Evolutionary conservation across 2,888 invertebrate genomes (phyloP).

Genomic region (Scelioninae gen. 1): DNA sequence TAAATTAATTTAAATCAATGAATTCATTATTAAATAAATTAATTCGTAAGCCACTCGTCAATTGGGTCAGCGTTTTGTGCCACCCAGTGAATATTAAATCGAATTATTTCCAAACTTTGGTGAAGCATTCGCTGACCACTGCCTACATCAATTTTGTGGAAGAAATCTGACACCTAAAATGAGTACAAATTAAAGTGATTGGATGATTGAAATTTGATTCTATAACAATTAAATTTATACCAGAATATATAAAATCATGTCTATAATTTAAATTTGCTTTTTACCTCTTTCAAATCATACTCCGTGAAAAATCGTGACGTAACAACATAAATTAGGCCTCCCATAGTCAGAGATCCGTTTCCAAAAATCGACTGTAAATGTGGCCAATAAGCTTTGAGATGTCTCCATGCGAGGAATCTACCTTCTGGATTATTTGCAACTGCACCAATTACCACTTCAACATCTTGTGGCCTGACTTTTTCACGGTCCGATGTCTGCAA

Average conservation of each 20-base stretch:
- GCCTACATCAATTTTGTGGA: conserved; percentile 86
- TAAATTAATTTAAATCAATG: conserved; percentile 55
- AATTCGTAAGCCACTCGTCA: conserved; percentile 85
- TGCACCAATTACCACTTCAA: conserved; percentile 89
- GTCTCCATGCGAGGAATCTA: conserved; percentile 89
- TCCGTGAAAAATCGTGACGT: conserved; percentile 89
- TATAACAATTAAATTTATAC: background rate
- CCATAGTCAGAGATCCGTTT: conserved; percentile 87
- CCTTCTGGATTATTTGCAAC: conserved; percentile 91
- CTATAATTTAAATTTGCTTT: no score
- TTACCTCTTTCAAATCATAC: conserved; percentile 90
- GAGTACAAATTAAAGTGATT: background rate
- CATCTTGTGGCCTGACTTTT: conserved; percentile 89
- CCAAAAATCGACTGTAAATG: conserved; percentile 87
- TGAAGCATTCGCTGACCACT: conserved; percentile 87
- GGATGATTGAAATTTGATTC: background rate
- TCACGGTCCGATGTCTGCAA: conserved; percentile 89
- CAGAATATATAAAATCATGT: no score
- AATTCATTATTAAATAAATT: no score
- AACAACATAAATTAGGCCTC: conserved; percentile 87
- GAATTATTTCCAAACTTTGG: conserved; percentile 91
- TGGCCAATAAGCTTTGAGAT: conserved; percentile 89
- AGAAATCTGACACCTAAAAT: conserved; percentile 87
- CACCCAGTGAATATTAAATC: conserved; percentile 93
- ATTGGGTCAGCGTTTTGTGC: conserved; percentile 85